Conservation (phyloP, 2,797 vertebrate genomes). For the Falco cherrug region DNA sequence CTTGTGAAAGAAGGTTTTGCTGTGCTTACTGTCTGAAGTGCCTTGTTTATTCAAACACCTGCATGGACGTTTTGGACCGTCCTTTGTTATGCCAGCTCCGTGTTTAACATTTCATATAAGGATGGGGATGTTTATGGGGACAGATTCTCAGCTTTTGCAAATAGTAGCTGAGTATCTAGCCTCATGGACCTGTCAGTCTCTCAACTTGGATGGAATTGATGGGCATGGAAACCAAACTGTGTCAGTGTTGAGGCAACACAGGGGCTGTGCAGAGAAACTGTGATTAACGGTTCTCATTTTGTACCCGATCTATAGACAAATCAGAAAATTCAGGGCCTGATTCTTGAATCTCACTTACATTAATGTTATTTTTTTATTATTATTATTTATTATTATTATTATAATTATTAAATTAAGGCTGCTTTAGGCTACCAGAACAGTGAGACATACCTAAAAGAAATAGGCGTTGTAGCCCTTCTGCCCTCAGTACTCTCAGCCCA, state of each 20-base stretch:
- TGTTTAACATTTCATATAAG: not conserved
- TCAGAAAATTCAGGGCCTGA: not conserved
- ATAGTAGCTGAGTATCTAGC: not conserved
- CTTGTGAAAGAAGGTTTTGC: constrained; percentile 19
- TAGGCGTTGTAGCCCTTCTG: not conserved
- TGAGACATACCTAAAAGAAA: not conserved
- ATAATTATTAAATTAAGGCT: not conserved
- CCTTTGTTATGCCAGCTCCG: not conserved
- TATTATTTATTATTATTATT: too few relatives aligned
- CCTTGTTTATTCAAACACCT: not conserved
- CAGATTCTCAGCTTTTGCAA: constrained; percentile 26
- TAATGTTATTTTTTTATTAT: not conserved
- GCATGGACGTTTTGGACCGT: not conserved
- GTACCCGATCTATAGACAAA: not conserved
- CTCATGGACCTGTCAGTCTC: not conserved
- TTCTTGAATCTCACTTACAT: not conserved
- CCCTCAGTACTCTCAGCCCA: not conserved
- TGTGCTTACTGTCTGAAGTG: constrained; percentile 33
- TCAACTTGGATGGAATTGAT: not conserved
- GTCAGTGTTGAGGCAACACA: not conserved
- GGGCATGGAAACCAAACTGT: not conserved
- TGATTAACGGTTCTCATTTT: not conserved
- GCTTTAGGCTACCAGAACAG: not conserved
- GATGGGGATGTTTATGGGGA: not conserved
- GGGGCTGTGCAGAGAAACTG: not conserved